A percentile compares a stretch with the other conserved stretches of the same genome.
Evolutionary conservation across 2,888 invertebrate genomes (phyloP).

Genomic region (Julus scandinavius): DNA sequence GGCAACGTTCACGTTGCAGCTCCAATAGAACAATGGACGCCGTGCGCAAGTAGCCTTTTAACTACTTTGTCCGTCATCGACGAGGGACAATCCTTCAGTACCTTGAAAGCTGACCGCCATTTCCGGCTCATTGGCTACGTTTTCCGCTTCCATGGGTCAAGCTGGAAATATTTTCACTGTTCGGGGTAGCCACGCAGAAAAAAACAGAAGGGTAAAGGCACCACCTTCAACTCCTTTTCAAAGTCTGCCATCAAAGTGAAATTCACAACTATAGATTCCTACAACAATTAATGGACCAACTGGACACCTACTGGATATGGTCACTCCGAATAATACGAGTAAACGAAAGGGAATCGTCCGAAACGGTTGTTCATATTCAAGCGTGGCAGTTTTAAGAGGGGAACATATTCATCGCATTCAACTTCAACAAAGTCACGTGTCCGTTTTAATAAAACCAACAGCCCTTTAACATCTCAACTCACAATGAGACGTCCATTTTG

Average conservation of each 20-base stretch:
- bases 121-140: neutral
- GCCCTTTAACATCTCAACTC: neutral
- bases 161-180: neutral
- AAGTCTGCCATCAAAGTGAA: neutral
- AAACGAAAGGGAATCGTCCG: too few species aligned
- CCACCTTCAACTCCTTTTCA: neutral
- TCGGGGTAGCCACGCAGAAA: neutral
- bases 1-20: neutral
- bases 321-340: neutral
- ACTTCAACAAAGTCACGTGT: neutral
- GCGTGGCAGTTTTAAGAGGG: neutral
- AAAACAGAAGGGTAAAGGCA: neutral
- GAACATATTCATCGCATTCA: neutral
- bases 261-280: neutral
- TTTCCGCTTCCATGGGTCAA: neutral
- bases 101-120: slow-evolving; percentile 10
- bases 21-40: neutral
- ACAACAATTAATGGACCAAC: neutral
- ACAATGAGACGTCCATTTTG: neutral
- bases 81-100: neutral
- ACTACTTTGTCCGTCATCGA: neutral
- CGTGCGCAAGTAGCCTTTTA: neutral
- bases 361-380: too few species aligned
- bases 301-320: neutral
- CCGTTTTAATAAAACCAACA: neutral